Evolutionary conservation across 2,888 invertebrate species (phyloP).

Genomic region (Geophilus truncorum): DNA sequence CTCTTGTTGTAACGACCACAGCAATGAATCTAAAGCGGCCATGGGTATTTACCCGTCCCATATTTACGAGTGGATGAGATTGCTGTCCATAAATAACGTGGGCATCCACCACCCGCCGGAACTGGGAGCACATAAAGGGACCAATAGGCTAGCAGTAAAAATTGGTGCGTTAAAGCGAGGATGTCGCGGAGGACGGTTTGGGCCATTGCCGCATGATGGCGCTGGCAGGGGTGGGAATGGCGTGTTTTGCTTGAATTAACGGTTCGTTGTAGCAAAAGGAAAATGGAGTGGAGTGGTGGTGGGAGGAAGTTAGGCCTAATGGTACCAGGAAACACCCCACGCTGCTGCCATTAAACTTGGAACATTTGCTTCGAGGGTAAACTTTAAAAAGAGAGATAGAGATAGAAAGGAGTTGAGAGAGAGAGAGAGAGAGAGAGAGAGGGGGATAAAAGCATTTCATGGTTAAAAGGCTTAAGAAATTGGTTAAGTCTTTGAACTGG

Average conservation of each 20-base stretch:
- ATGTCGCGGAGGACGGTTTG: conserved; percentile 2
- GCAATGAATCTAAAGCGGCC: conserved; percentile 14
- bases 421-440: neutral
- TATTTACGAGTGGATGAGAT: conserved; percentile 22
- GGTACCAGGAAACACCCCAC: conserved; percentile 15
- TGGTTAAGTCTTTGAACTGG: neutral
- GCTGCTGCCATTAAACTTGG: conserved; percentile 11
- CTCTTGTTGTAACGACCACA: neutral
- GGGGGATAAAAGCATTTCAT: neutral
- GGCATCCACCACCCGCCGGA: neutral
- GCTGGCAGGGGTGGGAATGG: neutral
- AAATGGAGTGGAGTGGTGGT: neutral
- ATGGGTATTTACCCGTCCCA: neutral
- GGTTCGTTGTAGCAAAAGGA: conserved; percentile 10
- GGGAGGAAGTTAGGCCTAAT: conserved; percentile 23
- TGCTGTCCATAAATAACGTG: conserved; percentile 23
- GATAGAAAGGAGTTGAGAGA: neutral
- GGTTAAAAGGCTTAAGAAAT: conserved; percentile 24
- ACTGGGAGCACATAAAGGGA: neutral
- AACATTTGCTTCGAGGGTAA: neutral
- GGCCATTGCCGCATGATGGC: conserved; percentile 17
- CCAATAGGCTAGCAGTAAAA: conserved; percentile 6
- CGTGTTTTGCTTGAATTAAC: conserved; percentile 20
- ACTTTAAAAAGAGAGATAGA: neutral
- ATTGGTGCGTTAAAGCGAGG: conserved; percentile 7